Percentiles rank a stretch among this genome's conserved stretches.
phyloP scores from a whole-genome alignment of 2,888 invertebrate species.

The Palloptera scutellata region DNA sequence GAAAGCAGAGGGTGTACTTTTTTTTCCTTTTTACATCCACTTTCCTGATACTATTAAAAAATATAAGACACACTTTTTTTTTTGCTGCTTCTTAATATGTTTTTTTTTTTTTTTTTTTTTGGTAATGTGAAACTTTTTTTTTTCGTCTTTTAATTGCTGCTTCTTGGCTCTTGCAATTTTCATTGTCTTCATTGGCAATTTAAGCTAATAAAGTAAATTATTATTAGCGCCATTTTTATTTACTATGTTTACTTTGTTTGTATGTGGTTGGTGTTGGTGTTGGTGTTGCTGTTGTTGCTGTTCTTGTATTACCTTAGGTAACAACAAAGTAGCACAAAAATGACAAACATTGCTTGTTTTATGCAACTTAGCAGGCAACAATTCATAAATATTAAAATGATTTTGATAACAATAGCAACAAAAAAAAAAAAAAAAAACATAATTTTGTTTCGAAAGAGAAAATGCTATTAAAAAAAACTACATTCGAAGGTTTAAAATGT shows the following conservation, averaged over 20 bases:
- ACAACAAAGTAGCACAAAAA: conserved; percentile 16
- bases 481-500: no score
- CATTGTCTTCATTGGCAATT: conserved; percentile 57
- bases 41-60: background rate
- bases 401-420: no score
- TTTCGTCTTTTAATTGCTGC: conserved; percentile 6
- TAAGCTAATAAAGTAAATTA: conserved; percentile 62
- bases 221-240: conserved; percentile 57
- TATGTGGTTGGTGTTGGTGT: background rate
- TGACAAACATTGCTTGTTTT: conserved; percentile 30
- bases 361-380: conserved; percentile 9
- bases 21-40: background rate
- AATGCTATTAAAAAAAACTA: no score
- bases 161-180: conserved; percentile 41
- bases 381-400: no score
- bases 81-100: conserved; percentile 13
- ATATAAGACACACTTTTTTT: background rate
- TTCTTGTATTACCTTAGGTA: conserved; percentile 16
- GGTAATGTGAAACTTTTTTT: conserved; percentile 14
- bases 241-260: conserved; percentile 9
- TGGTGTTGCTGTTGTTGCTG: background rate
- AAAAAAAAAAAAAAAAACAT: no score
- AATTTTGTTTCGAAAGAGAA: no score
- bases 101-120: conserved; percentile 1
- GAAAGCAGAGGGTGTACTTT: background rate